Conservation (phyloP, 2,797 vertebrate species). For the Synaphobranchus kaupii region DNA sequence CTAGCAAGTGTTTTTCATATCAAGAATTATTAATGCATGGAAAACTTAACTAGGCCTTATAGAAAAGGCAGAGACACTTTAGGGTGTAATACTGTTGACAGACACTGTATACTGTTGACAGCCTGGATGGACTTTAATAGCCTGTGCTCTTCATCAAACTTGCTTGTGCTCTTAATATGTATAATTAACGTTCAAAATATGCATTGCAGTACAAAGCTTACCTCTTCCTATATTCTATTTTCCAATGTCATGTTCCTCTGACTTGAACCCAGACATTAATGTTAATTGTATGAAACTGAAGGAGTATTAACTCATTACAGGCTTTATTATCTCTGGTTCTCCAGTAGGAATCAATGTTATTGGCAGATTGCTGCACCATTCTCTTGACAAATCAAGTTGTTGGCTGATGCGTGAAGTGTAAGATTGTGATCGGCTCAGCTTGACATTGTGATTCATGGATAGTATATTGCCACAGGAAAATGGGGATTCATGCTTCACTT, state of each 20-base stretch:
- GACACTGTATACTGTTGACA: no score
- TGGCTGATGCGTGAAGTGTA: constrained; percentile 75
- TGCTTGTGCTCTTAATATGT: constrained; percentile 28
- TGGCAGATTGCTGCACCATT: constrained; percentile 63
- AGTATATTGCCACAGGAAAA: constrained; percentile 64
- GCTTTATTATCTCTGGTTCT: constrained; percentile 66
- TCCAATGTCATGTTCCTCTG: background rate
- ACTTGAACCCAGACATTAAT: constrained; percentile 38
- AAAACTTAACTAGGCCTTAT: background rate
- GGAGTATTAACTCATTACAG: constrained; percentile 60
- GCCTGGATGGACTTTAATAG: background rate
- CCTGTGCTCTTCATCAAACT: background rate
- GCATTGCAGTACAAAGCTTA: constrained; percentile 3
- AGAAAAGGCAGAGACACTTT: background rate
- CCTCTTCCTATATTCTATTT: background rate
- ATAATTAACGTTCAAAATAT: constrained; percentile 50
- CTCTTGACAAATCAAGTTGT: constrained; percentile 79
- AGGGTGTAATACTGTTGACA: background rate
- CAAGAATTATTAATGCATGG: background rate
- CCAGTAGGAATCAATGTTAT: constrained; percentile 64
- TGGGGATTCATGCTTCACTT: constrained; percentile 71
- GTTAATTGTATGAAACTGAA: constrained; percentile 57
- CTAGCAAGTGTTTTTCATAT: background rate
- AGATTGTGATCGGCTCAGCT: constrained; percentile 71
- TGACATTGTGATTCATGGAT: constrained; percentile 72